Evolutionary conservation across 1,140 invertebrate genomes (phyloP).

Genomic region (Drosophila prosaltans): DNA sequence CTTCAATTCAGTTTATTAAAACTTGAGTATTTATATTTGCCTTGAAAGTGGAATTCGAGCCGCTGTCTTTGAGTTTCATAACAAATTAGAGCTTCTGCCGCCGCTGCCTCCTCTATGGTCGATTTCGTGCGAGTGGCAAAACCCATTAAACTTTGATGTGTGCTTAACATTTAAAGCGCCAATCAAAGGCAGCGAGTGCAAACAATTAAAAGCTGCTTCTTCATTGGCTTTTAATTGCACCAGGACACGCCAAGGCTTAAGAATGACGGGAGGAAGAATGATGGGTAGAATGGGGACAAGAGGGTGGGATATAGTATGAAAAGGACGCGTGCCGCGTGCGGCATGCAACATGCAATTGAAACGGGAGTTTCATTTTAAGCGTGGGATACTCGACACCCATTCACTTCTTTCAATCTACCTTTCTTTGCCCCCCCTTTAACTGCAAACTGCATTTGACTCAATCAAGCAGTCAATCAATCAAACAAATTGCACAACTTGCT

Average conservation of each 20-base stretch:
- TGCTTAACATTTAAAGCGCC: conserved; percentile 63
- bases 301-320: background rate
- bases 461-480: conserved; percentile 75
- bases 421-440: conserved; percentile 2
- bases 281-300: background rate
- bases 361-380: conserved; percentile 8
- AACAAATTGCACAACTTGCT: conserved; percentile 71
- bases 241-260: conserved; percentile 54
- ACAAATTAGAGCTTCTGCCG: conserved; percentile 43
- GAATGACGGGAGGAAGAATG: conserved; percentile 3
- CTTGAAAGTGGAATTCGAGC: background rate
- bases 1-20: conserved; percentile 2
- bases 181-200: conserved; percentile 67
- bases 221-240: conserved; percentile 70
- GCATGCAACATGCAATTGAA: conserved; percentile 28
- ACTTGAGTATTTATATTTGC: conserved; percentile 15
- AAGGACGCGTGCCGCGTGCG: conserved; percentile 14
- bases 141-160: conserved; percentile 69
- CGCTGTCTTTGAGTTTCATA: conserved; percentile 18
- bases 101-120: conserved; percentile 38
- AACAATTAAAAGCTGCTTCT: conserved; percentile 74
- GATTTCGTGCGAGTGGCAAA: conserved; percentile 55
- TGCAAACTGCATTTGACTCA: conserved; percentile 37
- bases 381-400: conserved; percentile 13
- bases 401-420: background rate